Percentiles rank a stretch among this genome's conserved stretches.
These are phyloP conservation scores for Siphlonurus alternatus DNA, from an alignment of 2,888 invertebrate genomes.

Conservation along the genomic window DNA sequence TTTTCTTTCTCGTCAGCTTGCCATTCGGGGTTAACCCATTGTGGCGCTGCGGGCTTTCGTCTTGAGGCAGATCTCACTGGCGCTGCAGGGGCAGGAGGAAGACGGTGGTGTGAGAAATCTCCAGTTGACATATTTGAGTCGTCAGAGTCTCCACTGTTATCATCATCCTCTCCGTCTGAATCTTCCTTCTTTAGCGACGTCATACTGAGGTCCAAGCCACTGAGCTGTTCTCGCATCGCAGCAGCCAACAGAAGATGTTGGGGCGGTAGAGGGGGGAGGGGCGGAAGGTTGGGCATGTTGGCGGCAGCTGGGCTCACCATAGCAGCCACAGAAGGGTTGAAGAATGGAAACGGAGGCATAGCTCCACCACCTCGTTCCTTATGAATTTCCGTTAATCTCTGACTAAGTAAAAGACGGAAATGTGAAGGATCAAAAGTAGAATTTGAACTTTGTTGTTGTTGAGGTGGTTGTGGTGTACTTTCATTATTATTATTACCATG, in stretches of 20 bases:
- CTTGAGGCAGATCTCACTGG: constrained; percentile 39
- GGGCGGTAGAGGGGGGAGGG: constrained; percentile 10
- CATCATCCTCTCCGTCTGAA: constrained; percentile 57
- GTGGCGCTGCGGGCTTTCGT: constrained; percentile 89
- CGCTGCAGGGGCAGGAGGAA: constrained; percentile 14
- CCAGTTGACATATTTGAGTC: constrained; percentile 29
- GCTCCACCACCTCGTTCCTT: constrained; percentile 62
- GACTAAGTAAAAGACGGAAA: constrained; percentile 74
- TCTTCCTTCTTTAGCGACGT: constrained; percentile 60
- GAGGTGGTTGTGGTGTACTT: constrained; percentile 27
- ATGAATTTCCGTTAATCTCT: constrained; percentile 71
- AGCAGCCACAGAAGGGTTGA: constrained; percentile 60
- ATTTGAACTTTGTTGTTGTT: constrained; percentile 4
- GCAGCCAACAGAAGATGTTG: constrained; percentile 25
- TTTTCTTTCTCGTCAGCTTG: constrained; percentile 44
- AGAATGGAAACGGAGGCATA: constrained; percentile 42
- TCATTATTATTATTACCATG: constrained; percentile 24
- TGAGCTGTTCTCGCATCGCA: constrained; percentile 60
- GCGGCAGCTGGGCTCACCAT: constrained; percentile 44
- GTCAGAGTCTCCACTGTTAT: constrained; percentile 52
- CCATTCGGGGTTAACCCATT: constrained; percentile 95
- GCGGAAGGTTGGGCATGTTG: constrained; percentile 26
- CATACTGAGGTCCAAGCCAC: constrained; percentile 78
- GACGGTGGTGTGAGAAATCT: constrained; percentile 25
- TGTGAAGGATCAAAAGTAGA: constrained; percentile 68